Conservation (phyloP, 2,113 vertebrate genomes). For the Amphiprion percula region DNA sequence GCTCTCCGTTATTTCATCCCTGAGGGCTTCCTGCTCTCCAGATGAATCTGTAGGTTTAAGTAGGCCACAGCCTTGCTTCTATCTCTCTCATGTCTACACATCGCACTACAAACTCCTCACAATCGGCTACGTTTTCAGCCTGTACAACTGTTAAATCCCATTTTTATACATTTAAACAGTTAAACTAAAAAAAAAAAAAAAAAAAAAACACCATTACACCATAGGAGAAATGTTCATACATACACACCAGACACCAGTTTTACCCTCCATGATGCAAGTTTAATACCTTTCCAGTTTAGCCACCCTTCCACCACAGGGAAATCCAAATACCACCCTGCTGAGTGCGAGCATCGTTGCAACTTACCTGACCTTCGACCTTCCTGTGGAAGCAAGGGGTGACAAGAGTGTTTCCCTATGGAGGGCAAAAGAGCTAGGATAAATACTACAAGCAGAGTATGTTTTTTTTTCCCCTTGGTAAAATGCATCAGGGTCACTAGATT, state of each 20-base stretch:
- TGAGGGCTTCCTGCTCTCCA: constrained; percentile 48
- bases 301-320: neutral
- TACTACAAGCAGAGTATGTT: neutral
- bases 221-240: neutral
- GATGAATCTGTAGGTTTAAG: constrained; percentile 67
- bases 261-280: neutral
- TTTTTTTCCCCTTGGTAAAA: no score
- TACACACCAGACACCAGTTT: neutral
- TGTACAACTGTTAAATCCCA: neutral
- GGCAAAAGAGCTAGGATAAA: constrained; percentile 22
- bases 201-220: neutral
- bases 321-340: neutral
- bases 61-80: constrained; percentile 62
- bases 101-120: neutral
- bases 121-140: neutral
- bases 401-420: neutral
- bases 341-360: neutral
- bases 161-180: neutral
- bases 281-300: no score
- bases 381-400: neutral
- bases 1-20: constrained; percentile 41
- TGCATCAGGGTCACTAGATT: no score
- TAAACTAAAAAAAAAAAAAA: neutral
- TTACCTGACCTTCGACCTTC: constrained; percentile 45
- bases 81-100: constrained; percentile 28